A percentile compares a stretch with the other conserved stretches of the same genome.
These are phyloP conservation scores for Ladona fulva DNA, from an alignment of 1,140 invertebrate genomes.

Conservation along the genomic window DNA sequence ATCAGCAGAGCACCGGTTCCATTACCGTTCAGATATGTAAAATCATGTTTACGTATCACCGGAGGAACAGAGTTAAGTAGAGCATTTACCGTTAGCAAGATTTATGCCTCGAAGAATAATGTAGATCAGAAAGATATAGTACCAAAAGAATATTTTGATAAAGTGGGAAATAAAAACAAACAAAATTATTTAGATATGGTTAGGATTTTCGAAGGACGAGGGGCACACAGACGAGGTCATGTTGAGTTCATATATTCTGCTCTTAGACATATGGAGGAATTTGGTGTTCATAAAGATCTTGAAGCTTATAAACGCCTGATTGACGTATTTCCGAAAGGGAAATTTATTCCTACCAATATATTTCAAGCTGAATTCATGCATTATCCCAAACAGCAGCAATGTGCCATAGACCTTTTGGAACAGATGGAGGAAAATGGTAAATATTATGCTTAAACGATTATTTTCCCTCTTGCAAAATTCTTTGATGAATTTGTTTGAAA, in stretches of 20 bases:
- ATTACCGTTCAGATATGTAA: no score
- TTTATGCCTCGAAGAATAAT: no score
- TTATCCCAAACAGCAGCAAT: constrained; percentile 90
- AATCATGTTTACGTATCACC: no score
- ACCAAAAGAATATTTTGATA: neutral
- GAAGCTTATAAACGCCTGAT: constrained; percentile 85
- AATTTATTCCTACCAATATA: constrained; percentile 69
- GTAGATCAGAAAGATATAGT: neutral
- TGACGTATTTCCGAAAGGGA: constrained; percentile 86
- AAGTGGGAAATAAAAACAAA: constrained; percentile 54
- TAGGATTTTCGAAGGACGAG: constrained; percentile 54
- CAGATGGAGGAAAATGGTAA: constrained; percentile 85
- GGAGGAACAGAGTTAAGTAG: no score
- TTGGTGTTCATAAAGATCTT: constrained; percentile 81
- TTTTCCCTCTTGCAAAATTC: constrained; percentile 29
- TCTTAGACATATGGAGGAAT: constrained; percentile 79
- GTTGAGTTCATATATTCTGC: constrained; percentile 91
- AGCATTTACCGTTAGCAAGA: no score
- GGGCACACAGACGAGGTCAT: constrained; percentile 59
- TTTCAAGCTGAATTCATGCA: constrained; percentile 83
- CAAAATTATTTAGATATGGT: constrained; percentile 64
- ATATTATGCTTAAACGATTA: no score
- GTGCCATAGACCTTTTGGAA: constrained; percentile 73
- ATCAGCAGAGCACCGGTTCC: no score
- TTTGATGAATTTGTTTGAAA: constrained; percentile 16